A percentile compares a stretch with the other conserved stretches of the same genome.
Evolutionary conservation across 2,797 vertebrate genomes (phyloP).

Genomic region (Parambassis ranga): DNA sequence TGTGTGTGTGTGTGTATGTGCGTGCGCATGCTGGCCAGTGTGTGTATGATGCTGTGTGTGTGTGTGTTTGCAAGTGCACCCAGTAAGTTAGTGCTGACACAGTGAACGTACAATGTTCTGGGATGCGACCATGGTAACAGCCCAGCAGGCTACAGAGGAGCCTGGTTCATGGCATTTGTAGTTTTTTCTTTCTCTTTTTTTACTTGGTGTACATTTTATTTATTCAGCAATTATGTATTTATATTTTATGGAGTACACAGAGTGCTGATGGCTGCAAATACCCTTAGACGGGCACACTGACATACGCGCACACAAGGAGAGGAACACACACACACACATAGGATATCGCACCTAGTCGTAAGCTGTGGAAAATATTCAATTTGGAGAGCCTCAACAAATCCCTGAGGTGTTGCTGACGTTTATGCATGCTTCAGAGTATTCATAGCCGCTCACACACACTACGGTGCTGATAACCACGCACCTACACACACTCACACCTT

Average conservation of each 20-base stretch:
- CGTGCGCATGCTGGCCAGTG: neutral
- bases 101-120: constrained; percentile 46
- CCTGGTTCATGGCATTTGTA: constrained; percentile 39
- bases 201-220: constrained; percentile 70
- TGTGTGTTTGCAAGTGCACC: constrained; percentile 27
- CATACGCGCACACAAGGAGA: neutral
- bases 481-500: constrained; percentile 44
- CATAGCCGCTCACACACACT: constrained; percentile 45
- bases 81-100: constrained; percentile 57
- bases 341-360: constrained; percentile 16
- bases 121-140: constrained; percentile 52
- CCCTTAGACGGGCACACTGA: constrained; percentile 9
- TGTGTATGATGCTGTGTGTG: neutral
- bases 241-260: constrained; percentile 71
- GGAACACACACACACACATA: neutral
- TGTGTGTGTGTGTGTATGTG: neutral
- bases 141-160: constrained; percentile 45
- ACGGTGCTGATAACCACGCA: constrained; percentile 17
- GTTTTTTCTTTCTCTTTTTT: constrained; percentile 31
- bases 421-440: constrained; percentile 64
- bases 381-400: constrained; percentile 68
- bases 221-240: constrained; percentile 77
- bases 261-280: constrained; percentile 61
- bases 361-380: constrained; percentile 67
- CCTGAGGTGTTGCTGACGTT: constrained; percentile 70